Evolutionary conservation across 2,797 vertebrate species (phyloP).

Genomic region (Calcarius lapponicus): DNA sequence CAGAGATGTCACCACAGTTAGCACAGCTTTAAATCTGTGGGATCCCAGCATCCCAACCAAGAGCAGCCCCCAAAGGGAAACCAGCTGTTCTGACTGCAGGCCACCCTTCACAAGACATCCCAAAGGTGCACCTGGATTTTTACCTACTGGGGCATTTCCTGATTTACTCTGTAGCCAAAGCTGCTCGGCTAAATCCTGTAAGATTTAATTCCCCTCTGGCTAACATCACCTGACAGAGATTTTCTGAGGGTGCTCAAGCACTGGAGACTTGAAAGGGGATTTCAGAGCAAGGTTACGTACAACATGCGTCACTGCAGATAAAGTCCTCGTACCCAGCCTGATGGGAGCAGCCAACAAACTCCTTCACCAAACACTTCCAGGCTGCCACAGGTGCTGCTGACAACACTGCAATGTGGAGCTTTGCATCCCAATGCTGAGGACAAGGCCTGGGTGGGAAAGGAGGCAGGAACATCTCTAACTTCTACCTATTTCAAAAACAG

Average conservation of each 20-base stretch:
- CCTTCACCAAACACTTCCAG: neutral
- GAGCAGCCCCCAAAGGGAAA: neutral
- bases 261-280: slow-evolving; percentile 21
- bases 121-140: slow-evolving; percentile 1
- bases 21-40: neutral
- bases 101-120: neutral
- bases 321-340: neutral
- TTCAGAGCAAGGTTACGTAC: neutral
- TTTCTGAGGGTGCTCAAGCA: slow-evolving; percentile 24
- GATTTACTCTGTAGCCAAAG: slow-evolving; percentile 45
- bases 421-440: accelerated
- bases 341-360: neutral
- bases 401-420: neutral
- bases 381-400: neutral
- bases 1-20: neutral
- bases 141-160: neutral
- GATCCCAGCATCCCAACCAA: neutral
- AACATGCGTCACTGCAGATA: neutral
- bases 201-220: slow-evolving; percentile 30
- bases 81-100: neutral
- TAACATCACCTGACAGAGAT: slow-evolving; percentile 59
- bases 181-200: slow-evolving; percentile 53
- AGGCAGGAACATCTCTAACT: neutral
- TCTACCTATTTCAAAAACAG: neutral
- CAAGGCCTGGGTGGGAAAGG: neutral